Evolutionary conservation across 2,113 vertebrate species (phyloP), one percentile per base, ranked within the genome.

Genomic region (Fukomys damarensis): DNA sequence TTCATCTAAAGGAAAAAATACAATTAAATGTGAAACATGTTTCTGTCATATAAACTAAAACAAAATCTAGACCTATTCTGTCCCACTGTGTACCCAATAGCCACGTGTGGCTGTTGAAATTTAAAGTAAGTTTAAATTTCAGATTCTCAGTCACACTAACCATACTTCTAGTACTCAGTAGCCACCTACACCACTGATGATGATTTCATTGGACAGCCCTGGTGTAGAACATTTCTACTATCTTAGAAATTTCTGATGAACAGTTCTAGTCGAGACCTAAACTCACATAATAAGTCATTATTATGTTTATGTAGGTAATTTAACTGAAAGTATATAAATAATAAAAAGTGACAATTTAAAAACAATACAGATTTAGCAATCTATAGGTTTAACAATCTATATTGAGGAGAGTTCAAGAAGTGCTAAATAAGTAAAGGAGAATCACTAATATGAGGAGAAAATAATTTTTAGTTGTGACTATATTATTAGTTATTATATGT

Each of bases 301-400:
- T 66, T 80, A n/a, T 3, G 0, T 41, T 88, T 46, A 74, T 13
- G 41, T 4, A 84, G 9, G 5, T 74, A 52, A 72, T 72, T 43
- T 80, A 91, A 49, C n/a, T 82, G 12, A 95, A 86, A 92, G n/a
- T 1, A 82, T 13, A 58, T 38, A 94, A 86, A 68, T 63, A 76
- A 82, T 61, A 65, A 86, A 91, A 91, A 30, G 17, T 65, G 38
- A 24, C 30, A 88, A 52, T 41, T 80, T 92, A 58, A 85, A 54
- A 81, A 93, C 32, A 61, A 65, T 58, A 58, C 17, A 1, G 2
- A 79, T n/a, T 88, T 84, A 84, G 52, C n/a, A 17, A 41, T 77
- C 20, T 49, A 2, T 68, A 58, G n/a, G n/a, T n/a, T 88, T 84
- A 84, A 59, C n/a, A 17, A 41, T 77, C 20, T 49, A 2, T 68